Evolutionary conservation across 1,140 invertebrate genomes (phyloP).

Genomic region (Orius insidiosus): DNA sequence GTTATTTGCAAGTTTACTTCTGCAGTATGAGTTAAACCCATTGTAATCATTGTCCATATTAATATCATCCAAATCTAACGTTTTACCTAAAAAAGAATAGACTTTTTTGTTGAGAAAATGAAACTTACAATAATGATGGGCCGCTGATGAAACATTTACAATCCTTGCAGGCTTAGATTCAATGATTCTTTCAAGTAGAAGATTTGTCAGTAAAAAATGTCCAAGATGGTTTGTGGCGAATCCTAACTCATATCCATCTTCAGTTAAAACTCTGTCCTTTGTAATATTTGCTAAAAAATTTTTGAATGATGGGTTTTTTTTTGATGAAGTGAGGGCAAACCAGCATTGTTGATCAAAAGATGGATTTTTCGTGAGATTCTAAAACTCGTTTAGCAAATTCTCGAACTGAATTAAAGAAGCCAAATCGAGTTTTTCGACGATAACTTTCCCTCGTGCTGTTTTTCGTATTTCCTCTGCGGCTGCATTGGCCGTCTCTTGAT

Average conservation of each 20-base stretch:
- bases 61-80: conserved; percentile 21
- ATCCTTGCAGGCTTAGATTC: conserved; percentile 43
- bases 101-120: too few relatives aligned
- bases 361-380: conserved; percentile 22
- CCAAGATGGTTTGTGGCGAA: conserved; percentile 63
- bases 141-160: conserved; percentile 46
- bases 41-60: conserved; percentile 38
- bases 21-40: conserved; percentile 42
- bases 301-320: too few relatives aligned
- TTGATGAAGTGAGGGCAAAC: conserved; percentile 6
- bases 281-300: conserved; percentile 18
- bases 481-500: conserved; percentile 24
- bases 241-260: conserved; percentile 67
- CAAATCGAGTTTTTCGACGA: conserved; percentile 23
- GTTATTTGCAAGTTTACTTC: conserved; percentile 59
- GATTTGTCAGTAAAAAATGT: conserved; percentile 66
- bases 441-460: conserved; percentile 20
- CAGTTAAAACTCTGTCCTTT: conserved; percentile 26
- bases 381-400: conserved; percentile 25
- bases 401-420: conserved; percentile 16
- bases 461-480: conserved; percentile 24
- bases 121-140: conserved; percentile 28
- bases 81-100: not conserved
- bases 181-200: conserved; percentile 47
- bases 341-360: conserved; percentile 33